A percentile compares a stretch with the other conserved stretches of the same genome.
phyloP scores from a whole-genome alignment of 1,140 invertebrate genomes.

The Meloidogyne hapla region DNA sequence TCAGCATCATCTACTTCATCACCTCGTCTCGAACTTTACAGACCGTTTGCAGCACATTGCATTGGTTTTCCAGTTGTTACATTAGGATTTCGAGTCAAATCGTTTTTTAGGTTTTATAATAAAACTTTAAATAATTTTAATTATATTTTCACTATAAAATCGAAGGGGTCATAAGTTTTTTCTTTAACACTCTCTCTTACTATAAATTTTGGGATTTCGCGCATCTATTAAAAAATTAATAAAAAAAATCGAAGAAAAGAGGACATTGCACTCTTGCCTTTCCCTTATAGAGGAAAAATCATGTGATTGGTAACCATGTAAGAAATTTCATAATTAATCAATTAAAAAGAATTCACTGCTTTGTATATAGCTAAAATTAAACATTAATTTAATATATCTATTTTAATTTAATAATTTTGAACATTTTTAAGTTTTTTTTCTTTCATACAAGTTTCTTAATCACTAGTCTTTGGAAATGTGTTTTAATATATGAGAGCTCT shows the following conservation, averaged over 20 bases:
- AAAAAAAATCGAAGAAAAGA: background rate
- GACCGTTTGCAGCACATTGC: slow-evolving; percentile 96
- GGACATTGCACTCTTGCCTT: slow-evolving; percentile 12
- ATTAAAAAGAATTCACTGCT: background rate
- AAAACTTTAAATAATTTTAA: too few species aligned
- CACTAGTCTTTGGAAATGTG: too few species aligned
- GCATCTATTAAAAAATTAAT: background rate
- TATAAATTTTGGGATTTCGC: too few species aligned
- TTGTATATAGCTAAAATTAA: too few species aligned
- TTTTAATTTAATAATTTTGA: too few species aligned
- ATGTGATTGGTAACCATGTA: background rate
- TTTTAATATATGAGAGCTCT: too few species aligned
- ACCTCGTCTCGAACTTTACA: slow-evolving; percentile 86
- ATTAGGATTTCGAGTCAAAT: slow-evolving; percentile 76
- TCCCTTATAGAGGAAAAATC: background rate
- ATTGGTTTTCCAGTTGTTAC: slow-evolving; percentile 96
- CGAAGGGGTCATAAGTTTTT: too few species aligned
- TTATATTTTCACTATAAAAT: too few species aligned
- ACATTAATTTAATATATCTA: too few species aligned
- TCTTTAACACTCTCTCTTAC: too few species aligned
- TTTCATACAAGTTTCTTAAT: too few species aligned
- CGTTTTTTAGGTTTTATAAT: slow-evolving; percentile 43
- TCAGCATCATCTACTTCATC: slow-evolving; percentile 76
- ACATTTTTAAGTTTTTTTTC: too few species aligned
- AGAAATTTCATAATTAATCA: slow-evolving; percentile 6